Percentiles rank a stretch among this genome's conserved stretches.
phyloP scores from a whole-genome alignment of 2,888 invertebrate genomes.

The Leptinotarsa peninsularis region DNA sequence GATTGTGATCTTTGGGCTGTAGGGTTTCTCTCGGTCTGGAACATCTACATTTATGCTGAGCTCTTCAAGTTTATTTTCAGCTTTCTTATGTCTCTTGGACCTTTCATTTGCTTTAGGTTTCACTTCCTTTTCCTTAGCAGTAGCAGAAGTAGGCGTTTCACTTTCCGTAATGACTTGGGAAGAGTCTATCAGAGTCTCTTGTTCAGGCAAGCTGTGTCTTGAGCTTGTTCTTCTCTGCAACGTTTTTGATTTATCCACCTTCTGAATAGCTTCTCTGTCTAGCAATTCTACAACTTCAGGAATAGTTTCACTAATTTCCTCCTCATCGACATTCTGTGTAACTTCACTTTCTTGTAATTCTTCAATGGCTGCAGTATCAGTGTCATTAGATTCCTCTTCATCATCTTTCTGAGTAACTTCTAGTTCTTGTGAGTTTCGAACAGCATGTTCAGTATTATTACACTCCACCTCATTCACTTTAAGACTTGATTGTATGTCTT shows the following conservation, averaged over 20 bases:
- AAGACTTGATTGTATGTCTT: too few relatives aligned
- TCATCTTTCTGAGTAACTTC: slow-evolving; percentile 20
- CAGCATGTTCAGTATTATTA: background rate
- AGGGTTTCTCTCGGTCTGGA: slow-evolving; percentile 53
- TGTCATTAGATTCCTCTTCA: slow-evolving; percentile 13
- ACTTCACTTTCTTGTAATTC: slow-evolving; percentile 13
- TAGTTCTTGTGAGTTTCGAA: background rate
- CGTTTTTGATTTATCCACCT: background rate
- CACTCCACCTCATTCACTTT: too few relatives aligned
- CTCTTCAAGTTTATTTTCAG: slow-evolving; percentile 43
- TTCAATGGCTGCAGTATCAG: slow-evolving; percentile 12
- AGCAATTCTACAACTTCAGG: slow-evolving; percentile 9
- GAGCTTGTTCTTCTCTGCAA: slow-evolving; percentile 17
- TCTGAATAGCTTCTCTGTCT: slow-evolving; percentile 21
- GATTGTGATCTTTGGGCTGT: slow-evolving; percentile 64
- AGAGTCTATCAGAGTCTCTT: slow-evolving; percentile 24
- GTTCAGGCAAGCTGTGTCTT: slow-evolving; percentile 22
- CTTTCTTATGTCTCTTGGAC: slow-evolving; percentile 42
- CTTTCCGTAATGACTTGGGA: slow-evolving; percentile 12
- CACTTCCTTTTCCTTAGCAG: slow-evolving; percentile 29
- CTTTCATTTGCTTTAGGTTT: slow-evolving; percentile 37
- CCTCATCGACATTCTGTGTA: slow-evolving; percentile 23
- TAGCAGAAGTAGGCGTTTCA: slow-evolving; percentile 7
- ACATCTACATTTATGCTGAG: slow-evolving; percentile 54
- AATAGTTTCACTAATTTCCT: slow-evolving; percentile 13